Percentiles rank a stretch among this genome's conserved stretches.
Evolutionary conservation across 2,888 invertebrate genomes (phyloP).

Genomic region (Aleiodes alternator): DNA sequence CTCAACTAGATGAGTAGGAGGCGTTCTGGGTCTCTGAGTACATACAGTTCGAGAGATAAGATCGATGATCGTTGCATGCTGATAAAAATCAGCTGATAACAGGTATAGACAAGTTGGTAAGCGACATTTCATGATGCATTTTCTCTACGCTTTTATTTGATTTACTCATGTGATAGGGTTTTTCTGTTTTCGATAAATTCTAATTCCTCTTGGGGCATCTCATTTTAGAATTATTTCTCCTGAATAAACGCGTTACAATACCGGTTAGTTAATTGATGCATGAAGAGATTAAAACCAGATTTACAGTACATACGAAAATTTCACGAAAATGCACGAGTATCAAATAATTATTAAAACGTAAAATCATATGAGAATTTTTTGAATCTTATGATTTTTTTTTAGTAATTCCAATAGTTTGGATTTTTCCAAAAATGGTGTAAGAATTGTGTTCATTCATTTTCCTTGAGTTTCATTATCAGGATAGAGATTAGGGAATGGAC

Average conservation of each 20-base stretch:
- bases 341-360: constrained; percentile 8
- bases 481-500: too few species aligned
- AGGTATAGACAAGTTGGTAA: constrained; percentile 35
- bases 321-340: background rate
- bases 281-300: constrained; percentile 25
- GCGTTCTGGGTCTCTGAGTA: constrained; percentile 24
- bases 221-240: constrained; percentile 1
- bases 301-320: constrained; percentile 6
- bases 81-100: constrained; percentile 47
- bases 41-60: constrained; percentile 40
- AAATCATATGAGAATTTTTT: background rate
- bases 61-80: constrained; percentile 40
- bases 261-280: constrained; percentile 10
- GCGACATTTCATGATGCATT: constrained; percentile 37
- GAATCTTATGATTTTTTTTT: background rate
- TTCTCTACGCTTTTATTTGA: background rate
- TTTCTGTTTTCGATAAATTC: background rate
- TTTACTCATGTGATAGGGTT: background rate
- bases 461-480: constrained; percentile 17
- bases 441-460: too few species aligned
- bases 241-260: constrained; percentile 6
- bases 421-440: background rate
- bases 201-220: background rate
- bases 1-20: constrained; percentile 10
- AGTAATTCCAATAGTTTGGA: background rate